Base-by-base conservation (phyloP, 2,797 vertebrate species). In the Syngnathus acus region DNA sequence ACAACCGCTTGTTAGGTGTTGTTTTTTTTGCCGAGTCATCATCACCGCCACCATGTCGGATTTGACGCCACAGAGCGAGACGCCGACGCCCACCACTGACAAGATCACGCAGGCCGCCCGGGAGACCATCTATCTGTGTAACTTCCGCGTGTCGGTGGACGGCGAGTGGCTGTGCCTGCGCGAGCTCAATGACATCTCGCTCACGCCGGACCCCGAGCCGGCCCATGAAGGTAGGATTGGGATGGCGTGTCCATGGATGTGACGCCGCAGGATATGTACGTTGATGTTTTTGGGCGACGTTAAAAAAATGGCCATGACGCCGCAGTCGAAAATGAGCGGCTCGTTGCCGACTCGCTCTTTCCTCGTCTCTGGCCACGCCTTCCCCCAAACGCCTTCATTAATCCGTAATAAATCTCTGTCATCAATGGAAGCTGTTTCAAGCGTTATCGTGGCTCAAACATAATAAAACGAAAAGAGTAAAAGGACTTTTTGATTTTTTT, bases 41-140 rank as follows among this genome's bases (percentile, higher is more conserved):
- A 58, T 17, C 55, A 37, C 50, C n/a, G 26, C 32, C 13, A 47
- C 45, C 93, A 99, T 99, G 97, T 95, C 97, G 82, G 96, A 98
- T 90, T 93, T 98, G 92, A 98, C 92, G 81, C 95, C 95, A 87
- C 96, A 95, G 89, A 94, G 93, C 78, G 96, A 98, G 75, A 96
- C 95, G 86, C 95, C 97, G 82, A 99, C 97, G 88, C 95, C 96
- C 87, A 99, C 95, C 88, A 97, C 95, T 62, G 97, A 99, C 94
- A 99, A 99, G 93, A 98, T 99, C 93, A 99, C 97, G 69, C 96
- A 99, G 91, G 97, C 97, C 72, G 97, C 97, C 87, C 92, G 98
- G 84, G 97, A 99, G 92, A 99, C 97, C 89, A 98, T 99, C 87
- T 99, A 99, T 91, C 94, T 99, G 75, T 99, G 97, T 92, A 99